These are phyloP conservation scores for Leucopsar rothschildi DNA, from an alignment of 2,113 vertebrate species.

Conservation along the genomic window DNA sequence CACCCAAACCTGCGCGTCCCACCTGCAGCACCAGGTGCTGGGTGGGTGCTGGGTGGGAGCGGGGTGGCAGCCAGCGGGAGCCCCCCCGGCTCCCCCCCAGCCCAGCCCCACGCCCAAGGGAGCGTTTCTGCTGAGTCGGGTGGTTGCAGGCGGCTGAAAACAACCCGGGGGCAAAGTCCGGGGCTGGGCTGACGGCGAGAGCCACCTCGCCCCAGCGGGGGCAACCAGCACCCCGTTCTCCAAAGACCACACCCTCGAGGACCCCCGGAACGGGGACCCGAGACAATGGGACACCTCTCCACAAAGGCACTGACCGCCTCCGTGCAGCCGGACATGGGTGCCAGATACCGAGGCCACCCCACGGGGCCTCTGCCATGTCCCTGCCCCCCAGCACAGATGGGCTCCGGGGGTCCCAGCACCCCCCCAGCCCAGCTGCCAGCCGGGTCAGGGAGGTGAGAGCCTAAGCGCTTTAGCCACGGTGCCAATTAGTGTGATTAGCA, in stretches of 20 bases:
- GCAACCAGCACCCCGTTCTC: neutral
- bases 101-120: conserved; percentile 21
- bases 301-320: accelerated
- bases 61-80: neutral
- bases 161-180: conserved; percentile 53
- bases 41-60: neutral
- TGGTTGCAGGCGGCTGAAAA: conserved; percentile 17
- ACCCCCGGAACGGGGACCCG: neutral
- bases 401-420: conserved; percentile 7
- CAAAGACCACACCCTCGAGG: accelerated
- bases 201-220: neutral
- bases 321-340: accelerated
- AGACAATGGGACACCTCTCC: neutral
- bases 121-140: conserved; percentile 51
- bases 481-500: conserved; percentile 43
- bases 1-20: neutral
- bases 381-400: conserved; percentile 44
- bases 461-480: conserved; percentile 63
- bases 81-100: neutral
- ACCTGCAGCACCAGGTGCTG: neutral
- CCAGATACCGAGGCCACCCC: accelerated
- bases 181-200: neutral
- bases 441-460: conserved; percentile 33
- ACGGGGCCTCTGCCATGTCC: neutral
- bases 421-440: conserved; percentile 43